Conservation (phyloP, 2,888 invertebrate species). For the Microplitis deprimator region DNA sequence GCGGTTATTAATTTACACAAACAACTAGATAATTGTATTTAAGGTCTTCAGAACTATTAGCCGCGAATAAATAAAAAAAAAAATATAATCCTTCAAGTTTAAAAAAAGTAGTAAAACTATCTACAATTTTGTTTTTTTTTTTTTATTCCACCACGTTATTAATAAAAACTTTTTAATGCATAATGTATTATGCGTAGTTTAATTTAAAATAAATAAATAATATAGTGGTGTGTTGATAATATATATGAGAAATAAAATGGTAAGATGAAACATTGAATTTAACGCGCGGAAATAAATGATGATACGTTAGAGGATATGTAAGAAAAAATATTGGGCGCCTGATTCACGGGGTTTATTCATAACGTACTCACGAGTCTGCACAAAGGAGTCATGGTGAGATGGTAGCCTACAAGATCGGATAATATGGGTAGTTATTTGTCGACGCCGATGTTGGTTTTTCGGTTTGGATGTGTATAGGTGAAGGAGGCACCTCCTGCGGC, state of each 20-base stretch:
- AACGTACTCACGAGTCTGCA: conserved; percentile 50
- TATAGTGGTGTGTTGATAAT: background rate
- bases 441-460: conserved; percentile 71
- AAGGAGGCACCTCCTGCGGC: conserved; percentile 66
- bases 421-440: conserved; percentile 71
- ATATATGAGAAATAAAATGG: conserved; percentile 14
- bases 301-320: conserved; percentile 19
- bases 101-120: background rate
- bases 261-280: conserved; percentile 31
- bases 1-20: conserved; percentile 19
- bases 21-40: conserved; percentile 32
- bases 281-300: conserved; percentile 33
- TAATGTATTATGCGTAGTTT: conserved; percentile 29
- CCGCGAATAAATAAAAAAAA: background rate
- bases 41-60: conserved; percentile 3
- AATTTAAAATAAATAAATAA: background rate
- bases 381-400: conserved; percentile 68
- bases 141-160: no score
- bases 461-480: conserved; percentile 56
- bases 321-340: conserved; percentile 26
- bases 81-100: no score
- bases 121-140: no score
- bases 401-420: conserved; percentile 70
- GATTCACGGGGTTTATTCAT: conserved; percentile 32
- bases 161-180: background rate